phyloP scores from a whole-genome alignment of 2,113 vertebrate genomes.

The Conger conger region DNA sequence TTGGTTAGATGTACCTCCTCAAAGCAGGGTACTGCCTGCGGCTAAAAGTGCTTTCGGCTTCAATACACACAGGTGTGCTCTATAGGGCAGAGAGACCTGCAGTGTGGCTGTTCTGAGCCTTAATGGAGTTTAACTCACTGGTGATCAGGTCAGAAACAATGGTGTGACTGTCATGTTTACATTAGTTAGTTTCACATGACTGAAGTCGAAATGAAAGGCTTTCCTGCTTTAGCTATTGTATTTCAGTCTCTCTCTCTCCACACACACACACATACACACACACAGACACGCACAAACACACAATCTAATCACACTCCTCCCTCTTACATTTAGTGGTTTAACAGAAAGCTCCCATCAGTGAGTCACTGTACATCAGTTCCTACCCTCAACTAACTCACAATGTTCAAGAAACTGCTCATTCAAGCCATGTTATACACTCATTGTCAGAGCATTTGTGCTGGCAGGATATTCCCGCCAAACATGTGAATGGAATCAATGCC shows the following conservation, averaged over 20 bases:
- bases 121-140: not conserved
- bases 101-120: not conserved
- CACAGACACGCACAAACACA: no score
- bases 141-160: not conserved
- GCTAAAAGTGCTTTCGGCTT: no score
- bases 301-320: not conserved
- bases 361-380: not conserved
- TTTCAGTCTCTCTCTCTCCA: not conserved
- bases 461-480: not conserved
- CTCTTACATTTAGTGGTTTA: not conserved
- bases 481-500: not conserved
- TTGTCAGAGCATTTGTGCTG: not conserved
- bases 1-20: not conserved
- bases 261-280: no score
- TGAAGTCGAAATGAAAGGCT: constrained; percentile 24
- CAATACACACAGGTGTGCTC: not conserved
- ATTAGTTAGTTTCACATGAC: not conserved
- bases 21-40: not conserved
- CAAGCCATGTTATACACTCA: not conserved
- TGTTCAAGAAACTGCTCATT: not conserved
- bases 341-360: not conserved
- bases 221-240: no score
- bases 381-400: not conserved
- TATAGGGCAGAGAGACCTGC: not conserved
- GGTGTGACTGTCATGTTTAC: not conserved